Evolutionary conservation across 2,797 vertebrate genomes (phyloP), one percentile per base, ranked within the genome.

Genomic region (Parambassis ranga): DNA sequence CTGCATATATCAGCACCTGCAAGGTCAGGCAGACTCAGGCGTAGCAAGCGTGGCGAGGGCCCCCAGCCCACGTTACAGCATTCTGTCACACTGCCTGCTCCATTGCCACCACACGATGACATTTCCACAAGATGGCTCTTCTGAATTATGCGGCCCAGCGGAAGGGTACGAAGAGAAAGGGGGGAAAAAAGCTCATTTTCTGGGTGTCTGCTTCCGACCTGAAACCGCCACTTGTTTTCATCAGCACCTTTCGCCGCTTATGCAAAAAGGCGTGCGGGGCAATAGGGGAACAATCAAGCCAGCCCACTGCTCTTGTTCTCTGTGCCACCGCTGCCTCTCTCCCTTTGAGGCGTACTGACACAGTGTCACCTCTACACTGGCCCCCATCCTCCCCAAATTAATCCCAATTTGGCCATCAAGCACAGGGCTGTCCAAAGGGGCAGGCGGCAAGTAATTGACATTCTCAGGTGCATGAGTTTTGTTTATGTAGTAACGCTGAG

Each of bases 171-270:
- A 77, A 88, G 81, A 84, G 72, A 75, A 79, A 75, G 53, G 51
- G 67, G 59, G 68, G 16, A 39, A 46, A 57, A 51, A 48, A 83
- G 84, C 86, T 91, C 86, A 90, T 91, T 88, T 90, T 88, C 87
- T 89, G 87, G 85, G 83, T 89, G 84, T 90, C 88, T 91, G 88
- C 85, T 59, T 83, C 75, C 65, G 76, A 90, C 90, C 89, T 85
- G 81, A 89, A 91, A 82, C 77, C 81, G 67, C 83, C 85, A 87
- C 90, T 90, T 89, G 87, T 91, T 91, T 92, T 91, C 88, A 91
- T 90, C 89, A 89, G 77, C 26, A 47, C 79, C 72, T 84, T 83
- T 88, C 83, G 76, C 84, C 76, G 76, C 82, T 90, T 90, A 92
- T 90, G 87, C 86, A 91, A 90, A 91, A 83, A 43, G 72, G 63